Percentiles rank a stretch among this genome's conserved stretches.
Conservation (phyloP, 1,140 invertebrate species). For the Zaprionus gabonicus region DNA sequence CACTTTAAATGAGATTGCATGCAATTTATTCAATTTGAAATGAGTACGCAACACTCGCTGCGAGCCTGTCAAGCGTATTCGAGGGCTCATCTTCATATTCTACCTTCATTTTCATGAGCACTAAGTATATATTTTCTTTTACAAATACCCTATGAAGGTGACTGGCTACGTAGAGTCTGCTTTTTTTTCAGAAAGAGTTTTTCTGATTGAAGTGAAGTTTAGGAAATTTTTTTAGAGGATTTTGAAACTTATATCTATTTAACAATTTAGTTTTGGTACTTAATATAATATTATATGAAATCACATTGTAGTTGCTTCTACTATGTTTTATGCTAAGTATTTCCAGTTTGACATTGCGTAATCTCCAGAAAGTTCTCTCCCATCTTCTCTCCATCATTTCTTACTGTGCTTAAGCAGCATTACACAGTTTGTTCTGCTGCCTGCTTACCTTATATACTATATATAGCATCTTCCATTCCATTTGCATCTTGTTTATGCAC, state of each 20-base stretch:
- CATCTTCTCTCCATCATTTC: not conserved
- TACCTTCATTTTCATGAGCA: not conserved
- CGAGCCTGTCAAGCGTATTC: conserved; percentile 4
- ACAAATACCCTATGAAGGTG: not conserved
- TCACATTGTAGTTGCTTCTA: no score
- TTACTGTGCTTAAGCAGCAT: not conserved
- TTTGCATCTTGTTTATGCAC: conserved; percentile 22
- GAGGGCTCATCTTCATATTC: conserved; percentile 1
- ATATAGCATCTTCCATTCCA: not conserved
- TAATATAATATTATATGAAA: not conserved
- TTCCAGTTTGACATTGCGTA: not conserved
- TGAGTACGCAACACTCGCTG: not conserved
- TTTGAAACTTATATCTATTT: no score
- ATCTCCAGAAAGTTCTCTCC: not conserved
- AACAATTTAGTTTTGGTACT: no score
- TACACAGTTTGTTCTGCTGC: not conserved
- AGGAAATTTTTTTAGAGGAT: not conserved
- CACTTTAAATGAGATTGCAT: conserved; percentile 68
- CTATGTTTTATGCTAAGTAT: not conserved
- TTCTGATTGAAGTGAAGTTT: not conserved
- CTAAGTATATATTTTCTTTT: not conserved
- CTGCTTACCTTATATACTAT: not conserved
- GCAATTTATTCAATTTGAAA: conserved; percentile 59
- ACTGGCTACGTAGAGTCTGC: not conserved
- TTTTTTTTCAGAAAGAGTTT: not conserved